Evolutionary conservation across 1,140 invertebrate genomes (phyloP).

Genomic region (Spodoptera litura): DNA sequence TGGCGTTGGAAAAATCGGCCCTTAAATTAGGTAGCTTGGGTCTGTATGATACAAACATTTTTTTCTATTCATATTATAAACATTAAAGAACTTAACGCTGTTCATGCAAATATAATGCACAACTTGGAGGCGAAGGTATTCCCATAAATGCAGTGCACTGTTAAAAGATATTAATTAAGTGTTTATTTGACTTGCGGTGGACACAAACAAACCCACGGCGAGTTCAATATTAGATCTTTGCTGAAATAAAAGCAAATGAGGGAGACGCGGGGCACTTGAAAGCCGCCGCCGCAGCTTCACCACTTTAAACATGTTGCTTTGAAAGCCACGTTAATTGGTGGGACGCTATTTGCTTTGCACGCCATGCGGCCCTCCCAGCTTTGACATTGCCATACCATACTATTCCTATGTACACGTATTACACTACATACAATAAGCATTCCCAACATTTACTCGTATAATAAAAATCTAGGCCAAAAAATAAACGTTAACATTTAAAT

Average conservation of each 20-base stretch:
- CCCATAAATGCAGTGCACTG: constrained; percentile 13
- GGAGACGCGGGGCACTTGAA: constrained; percentile 61
- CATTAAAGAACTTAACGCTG: not conserved
- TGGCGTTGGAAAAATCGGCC: too few species aligned
- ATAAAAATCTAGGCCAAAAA: constrained; percentile 34
- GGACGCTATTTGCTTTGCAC: constrained; percentile 62
- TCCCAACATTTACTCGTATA: constrained; percentile 18
- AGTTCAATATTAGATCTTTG: constrained; percentile 68
- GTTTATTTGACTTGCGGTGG: constrained; percentile 39
- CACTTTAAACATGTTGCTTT: constrained; percentile 71
- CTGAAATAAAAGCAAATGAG: constrained; percentile 68
- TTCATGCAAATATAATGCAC: constrained; percentile 13
- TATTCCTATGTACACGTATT: constrained; percentile 27
- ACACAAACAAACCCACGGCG: constrained; percentile 43
- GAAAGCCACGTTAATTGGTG: constrained; percentile 80
- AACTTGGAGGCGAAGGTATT: constrained; percentile 21
- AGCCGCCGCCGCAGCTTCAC: constrained; percentile 69
- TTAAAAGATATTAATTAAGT: constrained; percentile 30
- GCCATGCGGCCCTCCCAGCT: constrained; percentile 44
- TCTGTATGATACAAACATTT: not conserved
- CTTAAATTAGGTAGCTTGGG: too few species aligned
- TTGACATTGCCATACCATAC: constrained; percentile 48
- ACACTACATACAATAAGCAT: constrained; percentile 9
- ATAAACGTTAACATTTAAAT: constrained; percentile 41
- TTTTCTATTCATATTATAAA: not conserved